Base-by-base conservation (phyloP, 2,888 invertebrate genomes). In the Tanaodytes sp. region DNA sequence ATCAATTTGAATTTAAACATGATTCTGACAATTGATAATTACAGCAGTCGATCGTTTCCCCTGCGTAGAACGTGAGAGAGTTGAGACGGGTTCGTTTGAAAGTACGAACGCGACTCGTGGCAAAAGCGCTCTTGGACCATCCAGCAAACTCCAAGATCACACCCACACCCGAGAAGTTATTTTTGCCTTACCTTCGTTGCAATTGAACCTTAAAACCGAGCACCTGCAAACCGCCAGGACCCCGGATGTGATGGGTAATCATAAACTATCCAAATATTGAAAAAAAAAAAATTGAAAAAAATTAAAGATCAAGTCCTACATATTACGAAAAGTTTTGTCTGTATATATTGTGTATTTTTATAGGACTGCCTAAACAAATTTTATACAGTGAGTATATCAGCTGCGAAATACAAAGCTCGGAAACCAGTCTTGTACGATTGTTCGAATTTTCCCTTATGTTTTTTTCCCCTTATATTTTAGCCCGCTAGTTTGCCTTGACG, bases 111-210 rank as follows among this genome's bases (percentile, higher is more conserved):
- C 79, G 15, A 52, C 78, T 70, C 85, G 90, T 2, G 86, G 87
- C 2, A 86, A 90, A 71, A 86, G 88, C 27, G 85, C 86, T 8
- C 82, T 86, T 0, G 76, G 84, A 15, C 80, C 85, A 64, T 86
- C 86, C 30, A 87, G 88, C 19, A 92, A 92, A 80, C 86, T 91
- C n/a, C 90, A 90, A 73, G 93, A 93, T 79, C 91, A 91, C 51
- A 91, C 92, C 79, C 95, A 96, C 84, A 92, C 91, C 73, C 90
- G 96, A 11, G 97, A 98, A 88, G 94, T 97, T n/a, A 96, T 98
- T 84, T 98, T 98, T 87, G 95, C 96, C 20, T 87, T 98, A 80
- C 98, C 98, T 0, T 93, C 95, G 65, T 87, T 98, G 80, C 96
- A 96, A 86, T 88, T 98, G 80, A 94, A 96, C 81, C 89, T 98